These are phyloP conservation scores for Paramormyrops hopkinsi DNA, from an alignment of 2,797 vertebrate genomes.

Conservation along the genomic window DNA sequence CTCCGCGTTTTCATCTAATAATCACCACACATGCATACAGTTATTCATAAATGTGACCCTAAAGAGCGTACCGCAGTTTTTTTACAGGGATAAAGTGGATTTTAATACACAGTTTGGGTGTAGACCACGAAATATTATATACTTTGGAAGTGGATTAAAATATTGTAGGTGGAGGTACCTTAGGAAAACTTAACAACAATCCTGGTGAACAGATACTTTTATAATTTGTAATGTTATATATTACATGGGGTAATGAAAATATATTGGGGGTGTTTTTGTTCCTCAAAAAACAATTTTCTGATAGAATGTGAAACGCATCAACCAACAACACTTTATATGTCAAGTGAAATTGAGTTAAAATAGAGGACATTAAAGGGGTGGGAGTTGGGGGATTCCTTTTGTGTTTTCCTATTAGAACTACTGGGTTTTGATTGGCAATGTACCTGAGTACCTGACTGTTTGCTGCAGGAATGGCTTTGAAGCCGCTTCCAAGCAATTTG, in stretches of 20 bases:
- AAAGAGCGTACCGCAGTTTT: not conserved
- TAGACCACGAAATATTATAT: not conserved
- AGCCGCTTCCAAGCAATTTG: slow-evolving; percentile 59
- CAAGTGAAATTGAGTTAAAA: not conserved
- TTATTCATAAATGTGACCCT: not conserved
- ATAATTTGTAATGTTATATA: not conserved
- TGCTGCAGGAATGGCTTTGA: slow-evolving; percentile 56
- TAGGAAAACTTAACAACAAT: not conserved
- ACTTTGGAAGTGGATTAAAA: not conserved
- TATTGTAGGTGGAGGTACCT: not conserved
- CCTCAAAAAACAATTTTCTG: not conserved
- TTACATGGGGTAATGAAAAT: not conserved
- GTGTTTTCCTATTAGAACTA: not conserved
- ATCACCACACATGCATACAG: not conserved
- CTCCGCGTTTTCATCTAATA: not conserved
- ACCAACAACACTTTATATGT: not conserved
- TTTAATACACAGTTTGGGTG: not conserved
- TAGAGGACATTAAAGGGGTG: not conserved
- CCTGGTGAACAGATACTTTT: not conserved
- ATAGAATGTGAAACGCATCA: not conserved
- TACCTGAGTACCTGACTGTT: not conserved
- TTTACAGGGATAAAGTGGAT: not conserved
- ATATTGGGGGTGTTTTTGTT: not conserved
- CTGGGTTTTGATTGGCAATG: too few species aligned
- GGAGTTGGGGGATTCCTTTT: not conserved